phyloP scores from a whole-genome alignment of 2,113 vertebrate genomes.

The Ictalurus furcatus region DNA sequence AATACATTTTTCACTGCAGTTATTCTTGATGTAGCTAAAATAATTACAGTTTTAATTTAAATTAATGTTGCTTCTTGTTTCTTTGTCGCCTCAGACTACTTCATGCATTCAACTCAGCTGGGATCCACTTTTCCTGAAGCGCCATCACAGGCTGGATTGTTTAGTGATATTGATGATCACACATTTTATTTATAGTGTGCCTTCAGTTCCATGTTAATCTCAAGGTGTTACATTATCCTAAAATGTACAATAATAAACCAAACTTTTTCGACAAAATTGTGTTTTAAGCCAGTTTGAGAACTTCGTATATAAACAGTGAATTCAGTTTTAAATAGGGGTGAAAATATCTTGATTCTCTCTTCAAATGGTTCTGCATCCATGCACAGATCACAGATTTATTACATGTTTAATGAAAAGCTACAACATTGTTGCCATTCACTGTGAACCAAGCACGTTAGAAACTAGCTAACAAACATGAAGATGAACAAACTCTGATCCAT shows the following conservation, averaged over 20 bases:
- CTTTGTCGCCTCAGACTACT: conserved; percentile 78
- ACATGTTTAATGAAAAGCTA: not conserved
- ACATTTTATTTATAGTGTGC: not conserved
- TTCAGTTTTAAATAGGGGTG: not conserved
- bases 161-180: not conserved
- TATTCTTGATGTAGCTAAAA: not conserved
- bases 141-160: not conserved
- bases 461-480: not conserved
- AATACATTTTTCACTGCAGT: not conserved
- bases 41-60: not conserved
- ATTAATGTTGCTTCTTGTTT: not conserved
- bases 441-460: not conserved
- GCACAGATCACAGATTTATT: not conserved
- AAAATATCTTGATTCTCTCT: not conserved
- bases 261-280: not conserved
- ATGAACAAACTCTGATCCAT: not conserved
- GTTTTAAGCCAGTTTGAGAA: not conserved
- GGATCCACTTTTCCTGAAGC: conserved; percentile 90
- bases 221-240: not conserved
- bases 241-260: not conserved
- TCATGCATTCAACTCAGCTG: conserved; percentile 92
- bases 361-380: not conserved
- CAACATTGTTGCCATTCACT: not conserved
- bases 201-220: not conserved
- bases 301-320: not conserved